Base-by-base conservation (phyloP, 2,113 vertebrate species). In the Nansenia antarctica region DNA sequence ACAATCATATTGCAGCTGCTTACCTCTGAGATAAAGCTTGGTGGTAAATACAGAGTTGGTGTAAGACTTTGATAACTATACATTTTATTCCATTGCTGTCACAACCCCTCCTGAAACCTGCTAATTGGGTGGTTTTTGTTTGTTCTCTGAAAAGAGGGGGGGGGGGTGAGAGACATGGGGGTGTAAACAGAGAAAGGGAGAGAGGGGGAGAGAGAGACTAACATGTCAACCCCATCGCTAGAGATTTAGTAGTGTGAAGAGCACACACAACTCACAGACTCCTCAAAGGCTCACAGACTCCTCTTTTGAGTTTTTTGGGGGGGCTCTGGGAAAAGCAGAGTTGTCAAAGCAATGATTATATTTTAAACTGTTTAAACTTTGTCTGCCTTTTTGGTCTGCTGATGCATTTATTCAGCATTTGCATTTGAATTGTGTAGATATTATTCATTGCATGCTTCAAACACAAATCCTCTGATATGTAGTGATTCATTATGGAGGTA, bases 51-150 rank as follows among this genome's bases (percentile, higher is more conserved):
- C 52, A 45, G 65, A 65, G 72, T 31, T 12, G 67, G 76, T 78
- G n/a, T 84, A 63, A 62, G 54, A 72, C 67, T 79, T 64, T 76
- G 82, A 72, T 74, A 81, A 83, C 76, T 82, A 82, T 80, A 86
- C 82, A 87, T 82, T 83, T 80, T 78, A 85, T 86, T 87, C 84
- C 72, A 65, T 42, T 32, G 64, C 73, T 88, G 85, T 83, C 72
- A 83, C 85, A 78, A 86, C 84, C 82, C 87, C 73, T 65, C 78
- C 82, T 73, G 74, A 81, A 85, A 85, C 60, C 80, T 82, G 87
- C 80, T 90, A 90, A 90, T 90, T 90, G 82, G 86, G 70, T 78
- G 77, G 72, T 70, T 65, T 69, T 70, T 82, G 75, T 64, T 70
- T 81, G 70, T 85, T 85, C 84, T 82, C 75, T 58, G 75, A 70